Percentiles rank a stretch among this genome's conserved stretches.
phyloP scores from a whole-genome alignment of 2,797 vertebrate species.

The Margarornis squamiger region DNA sequence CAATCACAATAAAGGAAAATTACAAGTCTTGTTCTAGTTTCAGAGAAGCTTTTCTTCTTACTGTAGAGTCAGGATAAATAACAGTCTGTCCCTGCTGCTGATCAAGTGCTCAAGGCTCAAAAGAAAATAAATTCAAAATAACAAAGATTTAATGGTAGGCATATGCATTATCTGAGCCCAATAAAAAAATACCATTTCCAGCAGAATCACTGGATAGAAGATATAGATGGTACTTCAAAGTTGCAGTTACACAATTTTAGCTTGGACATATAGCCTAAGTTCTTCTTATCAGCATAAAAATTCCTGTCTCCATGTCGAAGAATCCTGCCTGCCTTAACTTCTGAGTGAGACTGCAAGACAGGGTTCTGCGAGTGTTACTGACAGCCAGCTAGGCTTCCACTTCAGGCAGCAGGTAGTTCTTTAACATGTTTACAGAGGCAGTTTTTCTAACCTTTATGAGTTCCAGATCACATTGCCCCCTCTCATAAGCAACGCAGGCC shows the following conservation, averaged over 20 bases:
- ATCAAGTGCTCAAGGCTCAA: background rate
- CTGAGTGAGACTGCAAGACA: background rate
- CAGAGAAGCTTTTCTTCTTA: background rate
- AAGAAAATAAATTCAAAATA: background rate
- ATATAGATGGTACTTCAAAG: background rate
- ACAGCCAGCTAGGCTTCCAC: background rate
- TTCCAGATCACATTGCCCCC: constrained; percentile 92
- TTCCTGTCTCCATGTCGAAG: background rate
- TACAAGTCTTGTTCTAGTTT: background rate
- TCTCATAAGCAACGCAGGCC: constrained; percentile 92
- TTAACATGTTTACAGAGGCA: background rate
- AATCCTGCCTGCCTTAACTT: background rate
- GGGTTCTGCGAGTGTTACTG: background rate
- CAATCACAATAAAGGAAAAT: background rate
- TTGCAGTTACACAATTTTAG: background rate
- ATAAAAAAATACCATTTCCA: background rate
- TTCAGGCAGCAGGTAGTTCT: background rate
- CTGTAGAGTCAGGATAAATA: background rate
- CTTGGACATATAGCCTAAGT: accelerated
- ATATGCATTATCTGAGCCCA: background rate
- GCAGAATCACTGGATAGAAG: background rate
- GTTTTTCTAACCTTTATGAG: constrained; percentile 86
- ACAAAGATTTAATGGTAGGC: background rate
- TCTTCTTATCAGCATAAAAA: background rate
- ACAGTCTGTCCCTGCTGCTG: background rate